These are phyloP conservation scores for Digitonthophagus gazella DNA, from an alignment of 2,888 invertebrate species.

Conservation along the genomic window DNA sequence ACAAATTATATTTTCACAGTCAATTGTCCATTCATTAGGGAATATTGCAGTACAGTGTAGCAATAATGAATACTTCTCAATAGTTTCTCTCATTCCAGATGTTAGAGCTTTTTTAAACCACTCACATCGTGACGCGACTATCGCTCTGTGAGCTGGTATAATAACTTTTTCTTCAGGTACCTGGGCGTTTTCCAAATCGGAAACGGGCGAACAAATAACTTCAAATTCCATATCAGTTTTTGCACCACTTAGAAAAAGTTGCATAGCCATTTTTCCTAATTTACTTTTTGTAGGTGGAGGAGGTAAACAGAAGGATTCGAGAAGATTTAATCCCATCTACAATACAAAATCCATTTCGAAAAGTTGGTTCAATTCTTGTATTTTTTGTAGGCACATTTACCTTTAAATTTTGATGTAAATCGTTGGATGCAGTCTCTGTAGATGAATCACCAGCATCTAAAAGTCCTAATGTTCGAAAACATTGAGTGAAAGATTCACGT, in stretches of 20 bases:
- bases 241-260: slow-evolving; percentile 56
- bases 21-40: too few relatives aligned
- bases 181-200: slow-evolving; percentile 19
- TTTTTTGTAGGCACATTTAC: not conserved
- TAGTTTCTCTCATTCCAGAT: slow-evolving; percentile 70
- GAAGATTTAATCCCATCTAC: slow-evolving; percentile 54
- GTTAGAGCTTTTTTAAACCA: slow-evolving; percentile 68
- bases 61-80: slow-evolving; percentile 56
- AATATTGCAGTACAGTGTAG: slow-evolving; percentile 22
- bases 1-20: not conserved
- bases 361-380: not conserved
- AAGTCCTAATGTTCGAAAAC: slow-evolving; percentile 58
- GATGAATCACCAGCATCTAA: slow-evolving; percentile 44
- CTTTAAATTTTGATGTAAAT: slow-evolving; percentile 7
- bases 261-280: slow-evolving; percentile 59
- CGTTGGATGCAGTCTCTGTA: not conserved
- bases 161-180: slow-evolving; percentile 44
- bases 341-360: not conserved
- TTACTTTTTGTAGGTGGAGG: slow-evolving; percentile 57
- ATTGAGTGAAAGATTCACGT: slow-evolving; percentile 61
- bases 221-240: slow-evolving; percentile 68
- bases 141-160: slow-evolving; percentile 62
- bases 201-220: slow-evolving; percentile 44
- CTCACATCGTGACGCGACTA: slow-evolving; percentile 66
- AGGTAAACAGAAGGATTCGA: slow-evolving; percentile 62